These are phyloP conservation scores for Drosophila ogumai DNA, from an alignment of 1,140 invertebrate species.

Conservation along the genomic window DNA sequence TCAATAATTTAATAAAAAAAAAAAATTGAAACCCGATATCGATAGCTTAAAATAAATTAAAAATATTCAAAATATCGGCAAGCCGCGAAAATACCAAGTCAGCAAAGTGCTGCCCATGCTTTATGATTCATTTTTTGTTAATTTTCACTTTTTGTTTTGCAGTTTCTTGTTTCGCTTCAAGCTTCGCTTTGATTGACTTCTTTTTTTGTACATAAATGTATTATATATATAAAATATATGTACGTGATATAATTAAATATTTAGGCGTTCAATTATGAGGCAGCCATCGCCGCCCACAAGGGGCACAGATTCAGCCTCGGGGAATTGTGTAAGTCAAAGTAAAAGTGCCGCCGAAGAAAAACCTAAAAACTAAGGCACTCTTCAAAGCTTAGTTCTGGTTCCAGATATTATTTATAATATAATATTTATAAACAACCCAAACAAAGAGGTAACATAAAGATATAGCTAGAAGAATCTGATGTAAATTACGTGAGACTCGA, in stretches of 20 bases:
- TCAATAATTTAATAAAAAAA: not conserved
- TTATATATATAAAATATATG: not conserved
- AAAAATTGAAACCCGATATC: not conserved
- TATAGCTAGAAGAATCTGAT: slow-evolving; percentile 3
- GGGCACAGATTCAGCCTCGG: slow-evolving; percentile 23
- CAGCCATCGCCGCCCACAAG: slow-evolving; percentile 15
- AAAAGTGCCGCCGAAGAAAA: slow-evolving; percentile 8
- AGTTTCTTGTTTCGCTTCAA: slow-evolving; percentile 21
- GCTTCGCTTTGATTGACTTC: slow-evolving; percentile 16
- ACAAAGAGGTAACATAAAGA: not conserved
- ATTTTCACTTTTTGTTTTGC: slow-evolving; percentile 22
- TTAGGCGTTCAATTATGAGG: slow-evolving; percentile 18
- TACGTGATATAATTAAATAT: slow-evolving; percentile 37
- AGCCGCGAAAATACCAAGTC: not conserved
- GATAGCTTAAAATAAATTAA: not conserved
- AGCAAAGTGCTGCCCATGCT: slow-evolving; percentile 22
- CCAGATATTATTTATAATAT: not conserved
- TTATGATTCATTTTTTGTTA: slow-evolving; percentile 4
- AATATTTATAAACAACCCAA: not conserved
- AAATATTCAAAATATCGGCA: not conserved
- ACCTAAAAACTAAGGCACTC: not conserved
- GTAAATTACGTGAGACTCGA: slow-evolving; percentile 34
- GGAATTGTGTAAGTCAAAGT: slow-evolving; percentile 33
- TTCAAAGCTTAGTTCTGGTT: not conserved
- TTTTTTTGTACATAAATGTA: not conserved